A percentile compares a stretch with the other conserved stretches of the same genome.
Evolutionary conservation across 2,888 invertebrate species (phyloP).

Genomic region (Drosophila nr. perissopoda): DNA sequence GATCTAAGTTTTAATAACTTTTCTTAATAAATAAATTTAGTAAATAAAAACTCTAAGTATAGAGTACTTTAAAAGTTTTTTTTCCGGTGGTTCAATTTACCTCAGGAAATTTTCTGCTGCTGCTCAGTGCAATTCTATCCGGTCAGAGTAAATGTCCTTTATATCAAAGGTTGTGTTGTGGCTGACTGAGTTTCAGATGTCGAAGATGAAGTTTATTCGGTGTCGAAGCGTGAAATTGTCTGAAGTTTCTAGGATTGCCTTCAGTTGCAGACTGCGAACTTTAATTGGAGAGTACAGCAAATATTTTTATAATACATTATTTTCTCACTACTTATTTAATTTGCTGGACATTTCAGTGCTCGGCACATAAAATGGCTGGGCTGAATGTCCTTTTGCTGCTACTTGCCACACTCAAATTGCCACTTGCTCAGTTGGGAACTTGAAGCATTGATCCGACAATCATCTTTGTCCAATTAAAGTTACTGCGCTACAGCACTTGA

Average conservation of each 20-base stretch:
- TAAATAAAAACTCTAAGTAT: not conserved
- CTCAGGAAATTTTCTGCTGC: slow-evolving; percentile 28
- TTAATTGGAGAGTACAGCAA: slow-evolving; percentile 14
- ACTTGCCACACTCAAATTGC: slow-evolving; percentile 4
- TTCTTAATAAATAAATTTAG: not conserved
- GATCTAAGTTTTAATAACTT: not conserved
- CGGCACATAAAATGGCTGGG: slow-evolving; percentile 14
- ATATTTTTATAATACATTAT: slow-evolving; percentile 24
- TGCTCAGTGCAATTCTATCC: slow-evolving; percentile 11
- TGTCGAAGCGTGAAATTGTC: slow-evolving; percentile 46
- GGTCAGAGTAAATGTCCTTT: slow-evolving; percentile 25
- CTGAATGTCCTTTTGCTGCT: slow-evolving; percentile 4
- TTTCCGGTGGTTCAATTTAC: slow-evolving; percentile 6
- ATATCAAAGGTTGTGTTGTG: slow-evolving; percentile 19
- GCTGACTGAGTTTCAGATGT: slow-evolving; percentile 23
- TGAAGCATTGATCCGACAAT: slow-evolving; percentile 52
- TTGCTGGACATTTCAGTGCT: slow-evolving; percentile 21
- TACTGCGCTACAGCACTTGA: slow-evolving; percentile 37
- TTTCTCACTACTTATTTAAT: slow-evolving; percentile 11
- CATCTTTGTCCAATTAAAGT: slow-evolving; percentile 67
- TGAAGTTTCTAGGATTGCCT: slow-evolving; percentile 22
- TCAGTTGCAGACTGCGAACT: slow-evolving; percentile 6
- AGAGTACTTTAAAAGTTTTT: not conserved
- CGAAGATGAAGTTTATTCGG: slow-evolving; percentile 19
- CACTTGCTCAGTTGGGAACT: slow-evolving; percentile 18